These are phyloP conservation scores for Trimorus sp. DNA, from an alignment of 2,888 invertebrate genomes.

Conservation along the genomic window DNA sequence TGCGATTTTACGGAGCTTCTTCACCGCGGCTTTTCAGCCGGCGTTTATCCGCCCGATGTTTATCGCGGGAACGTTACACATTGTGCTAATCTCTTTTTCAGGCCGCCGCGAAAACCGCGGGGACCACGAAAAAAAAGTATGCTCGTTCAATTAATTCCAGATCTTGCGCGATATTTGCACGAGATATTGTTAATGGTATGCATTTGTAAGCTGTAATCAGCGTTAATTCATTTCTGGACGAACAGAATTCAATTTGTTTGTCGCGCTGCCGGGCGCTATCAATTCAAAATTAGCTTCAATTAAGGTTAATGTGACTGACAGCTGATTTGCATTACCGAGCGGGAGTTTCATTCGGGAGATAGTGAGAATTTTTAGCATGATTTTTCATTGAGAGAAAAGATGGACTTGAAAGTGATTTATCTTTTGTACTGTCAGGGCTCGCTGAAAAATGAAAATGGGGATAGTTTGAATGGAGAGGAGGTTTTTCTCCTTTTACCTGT, in stretches of 20 bases:
- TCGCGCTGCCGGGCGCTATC: slow-evolving; percentile 19
- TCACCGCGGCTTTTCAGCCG: slow-evolving; percentile 27
- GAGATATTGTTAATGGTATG: slow-evolving; percentile 29
- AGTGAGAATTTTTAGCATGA: too few species aligned
- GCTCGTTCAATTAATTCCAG: slow-evolving; percentile 26
- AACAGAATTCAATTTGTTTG: slow-evolving; percentile 32
- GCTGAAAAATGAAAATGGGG: too few species aligned
- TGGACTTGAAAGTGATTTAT: too few species aligned
- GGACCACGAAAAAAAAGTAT: neutral
- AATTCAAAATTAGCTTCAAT: slow-evolving; percentile 37
- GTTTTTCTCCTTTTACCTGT: too few species aligned
- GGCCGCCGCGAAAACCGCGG: slow-evolving; percentile 3
- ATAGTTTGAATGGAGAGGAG: too few species aligned
- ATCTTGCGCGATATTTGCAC: slow-evolving; percentile 19
- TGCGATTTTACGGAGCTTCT: slow-evolving; percentile 51
- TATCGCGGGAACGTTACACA: slow-evolving; percentile 34
- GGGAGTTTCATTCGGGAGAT: too few species aligned
- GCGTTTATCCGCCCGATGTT: slow-evolving; percentile 37
- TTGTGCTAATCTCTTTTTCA: slow-evolving; percentile 42
- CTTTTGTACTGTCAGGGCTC: too few species aligned
- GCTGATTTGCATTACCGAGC: slow-evolving; percentile 9
- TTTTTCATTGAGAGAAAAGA: too few species aligned
- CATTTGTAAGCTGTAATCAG: slow-evolving; percentile 25
- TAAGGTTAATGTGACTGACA: slow-evolving; percentile 28
- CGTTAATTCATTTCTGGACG: slow-evolving; percentile 4